Evolutionary conservation across 2,888 invertebrate genomes (phyloP), one percentile per base, ranked within the genome.

Genomic region (Malachius bipustulatus): DNA sequence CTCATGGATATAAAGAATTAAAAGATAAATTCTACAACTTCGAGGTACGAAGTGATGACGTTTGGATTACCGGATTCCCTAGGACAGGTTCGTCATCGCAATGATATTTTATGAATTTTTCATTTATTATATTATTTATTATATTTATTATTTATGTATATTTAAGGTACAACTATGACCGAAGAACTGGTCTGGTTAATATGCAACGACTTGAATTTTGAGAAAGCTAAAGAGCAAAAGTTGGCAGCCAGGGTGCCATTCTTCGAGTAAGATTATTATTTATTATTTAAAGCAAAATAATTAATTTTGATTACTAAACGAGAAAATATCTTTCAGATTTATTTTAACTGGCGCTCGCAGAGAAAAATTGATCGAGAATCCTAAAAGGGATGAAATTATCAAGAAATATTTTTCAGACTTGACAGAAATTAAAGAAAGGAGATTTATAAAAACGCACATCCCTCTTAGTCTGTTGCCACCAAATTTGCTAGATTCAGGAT

Each of bases 171-270:
- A 14, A 87, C 89, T 1, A 88, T 88, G 87, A 73, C 79, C 0
- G 85, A 87, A 53, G 88, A 89, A 64, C 83, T 89, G 75, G 74
- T 82, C 2, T 89, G 85, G 78, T 68, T 85, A 8, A 71, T 90
- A 37, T 76, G 77, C 2, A 78, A 81, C 47, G 71, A 78, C 46
- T 63, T 82, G 42, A 73, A 89, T 54, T 82, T 75, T 47, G 75
- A 78, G 49, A 72, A 70, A n/a, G 82, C 82, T 2, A 32, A 27
- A 13, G 12, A 16, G n/a, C n/a, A 26, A 24, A n/a, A 35, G 2
- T 19, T 35, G 34, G 38, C 35, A 16, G 12, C 28, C 6, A 26
- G 38, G 24, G 35, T 38, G 27, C 38, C 38, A 3, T 31, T n/a
- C 16, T 19, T 38, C 4, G 38, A 35, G 38, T 38, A 14, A 35